A percentile compares a stretch with the other conserved stretches of the same genome.
Conservation (phyloP, 2,797 vertebrate genomes). For the Xiphophorus birchmanni region DNA sequence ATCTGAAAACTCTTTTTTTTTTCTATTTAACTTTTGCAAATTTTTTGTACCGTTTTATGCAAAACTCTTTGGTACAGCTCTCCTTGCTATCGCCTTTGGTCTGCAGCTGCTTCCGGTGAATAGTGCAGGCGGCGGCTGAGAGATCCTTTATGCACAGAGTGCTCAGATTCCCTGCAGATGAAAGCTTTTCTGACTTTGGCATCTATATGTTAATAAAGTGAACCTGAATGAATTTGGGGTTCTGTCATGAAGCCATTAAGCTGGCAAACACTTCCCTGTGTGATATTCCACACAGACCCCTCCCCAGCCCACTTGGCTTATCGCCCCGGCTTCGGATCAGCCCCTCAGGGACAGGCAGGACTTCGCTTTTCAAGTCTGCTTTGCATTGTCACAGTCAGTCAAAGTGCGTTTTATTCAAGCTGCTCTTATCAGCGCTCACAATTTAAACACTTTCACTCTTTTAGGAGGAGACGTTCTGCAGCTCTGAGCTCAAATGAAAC, state of each 20-base stretch:
- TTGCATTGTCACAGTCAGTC: slow-evolving; percentile 19
- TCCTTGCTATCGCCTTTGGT: neutral
- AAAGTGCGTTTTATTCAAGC: neutral
- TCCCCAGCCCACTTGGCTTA: neutral
- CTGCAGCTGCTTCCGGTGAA: neutral
- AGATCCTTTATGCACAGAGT: neutral
- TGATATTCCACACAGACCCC: slow-evolving; percentile 4
- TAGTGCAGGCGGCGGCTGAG: neutral
- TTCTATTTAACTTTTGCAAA: neutral
- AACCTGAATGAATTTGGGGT: neutral
- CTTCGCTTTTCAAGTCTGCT: slow-evolving; percentile 22
- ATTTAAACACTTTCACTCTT: slow-evolving; percentile 22
- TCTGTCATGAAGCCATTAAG: slow-evolving; percentile 5
- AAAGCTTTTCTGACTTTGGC: neutral
- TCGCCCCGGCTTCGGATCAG: neutral
- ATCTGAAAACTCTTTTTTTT: neutral
- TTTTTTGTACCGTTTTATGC: neutral
- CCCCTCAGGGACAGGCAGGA: slow-evolving; percentile 18
- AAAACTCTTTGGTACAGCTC: neutral
- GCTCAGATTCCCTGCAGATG: neutral
- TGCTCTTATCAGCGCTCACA: neutral
- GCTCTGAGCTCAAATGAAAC: slow-evolving; percentile 10
- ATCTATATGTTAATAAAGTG: slow-evolving; percentile 4
- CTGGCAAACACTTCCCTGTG: neutral
- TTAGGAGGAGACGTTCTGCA: slow-evolving; percentile 2